Evolutionary conservation across 30 jellyfish, hydroid and myxozoan species (phyloP).

Genomic region (Pseudorhiza aurosa): DNA sequence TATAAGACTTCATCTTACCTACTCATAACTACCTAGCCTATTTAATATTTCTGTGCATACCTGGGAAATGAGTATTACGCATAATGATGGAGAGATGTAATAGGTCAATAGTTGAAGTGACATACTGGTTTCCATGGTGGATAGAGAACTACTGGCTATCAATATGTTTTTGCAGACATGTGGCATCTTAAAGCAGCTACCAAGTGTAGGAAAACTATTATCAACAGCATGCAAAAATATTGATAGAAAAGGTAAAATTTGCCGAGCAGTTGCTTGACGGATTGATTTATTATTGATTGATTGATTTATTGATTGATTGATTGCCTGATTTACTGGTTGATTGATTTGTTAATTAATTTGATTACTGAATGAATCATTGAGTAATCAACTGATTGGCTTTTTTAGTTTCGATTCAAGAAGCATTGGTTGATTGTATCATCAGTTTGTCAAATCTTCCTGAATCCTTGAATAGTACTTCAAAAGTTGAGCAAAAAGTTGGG

Average conservation of each 20-base stretch:
- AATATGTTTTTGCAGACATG: constrained; percentile 3
- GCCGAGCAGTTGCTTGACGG: background rate
- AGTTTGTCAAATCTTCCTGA: constrained; percentile 27
- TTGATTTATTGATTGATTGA: background rate
- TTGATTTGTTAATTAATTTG: background rate
- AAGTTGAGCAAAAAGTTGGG: constrained; percentile 15
- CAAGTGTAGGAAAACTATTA: constrained; percentile 57
- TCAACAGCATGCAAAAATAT: constrained; percentile 4
- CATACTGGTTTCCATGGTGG: too few species aligned
- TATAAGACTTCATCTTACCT: too few species aligned
- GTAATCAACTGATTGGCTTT: background rate
- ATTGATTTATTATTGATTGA: background rate
- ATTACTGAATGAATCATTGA: too few species aligned
- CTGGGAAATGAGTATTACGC: too few species aligned
- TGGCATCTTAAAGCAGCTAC: constrained; percentile 42
- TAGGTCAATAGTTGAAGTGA: too few species aligned
- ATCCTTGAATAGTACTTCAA: constrained; percentile 15
- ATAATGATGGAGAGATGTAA: too few species aligned
- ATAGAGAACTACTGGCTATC: too few species aligned
- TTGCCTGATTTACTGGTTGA: background rate
- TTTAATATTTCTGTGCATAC: too few species aligned
- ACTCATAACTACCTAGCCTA: too few species aligned
- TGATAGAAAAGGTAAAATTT: background rate
- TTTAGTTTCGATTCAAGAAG: too few species aligned
- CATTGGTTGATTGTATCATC: constrained; percentile 18